phyloP scores from a whole-genome alignment of 2,797 vertebrate genomes.

The Bufotes viridis region DNA sequence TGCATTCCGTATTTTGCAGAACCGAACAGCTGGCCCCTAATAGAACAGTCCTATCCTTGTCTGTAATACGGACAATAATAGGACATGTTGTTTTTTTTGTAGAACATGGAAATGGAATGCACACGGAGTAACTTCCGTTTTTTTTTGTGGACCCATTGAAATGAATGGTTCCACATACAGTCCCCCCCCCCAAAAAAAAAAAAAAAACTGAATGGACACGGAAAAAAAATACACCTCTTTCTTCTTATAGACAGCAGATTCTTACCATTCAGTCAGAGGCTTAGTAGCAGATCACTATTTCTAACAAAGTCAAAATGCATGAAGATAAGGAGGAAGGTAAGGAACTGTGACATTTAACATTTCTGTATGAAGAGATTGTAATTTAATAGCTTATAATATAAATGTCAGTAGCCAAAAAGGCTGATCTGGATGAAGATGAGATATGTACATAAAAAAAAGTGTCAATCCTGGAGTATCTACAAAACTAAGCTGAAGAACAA shows the following conservation, averaged over 20 bases:
- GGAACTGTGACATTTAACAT: conserved; percentile 39
- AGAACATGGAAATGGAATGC: too few relatives aligned
- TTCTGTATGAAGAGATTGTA: conserved; percentile 13
- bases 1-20: too few relatives aligned
- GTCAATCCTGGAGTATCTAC: not conserved
- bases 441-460: not conserved
- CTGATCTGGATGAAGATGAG: conserved; percentile 20
- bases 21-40: too few relatives aligned
- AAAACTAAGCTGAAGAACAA: conserved; percentile 7
- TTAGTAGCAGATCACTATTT: not conserved
- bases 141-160: too few relatives aligned
- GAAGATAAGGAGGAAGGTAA: not conserved
- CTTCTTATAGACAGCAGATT: not conserved
- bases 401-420: not conserved
- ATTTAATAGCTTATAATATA: conserved; percentile 36
- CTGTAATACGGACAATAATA: too few relatives aligned
- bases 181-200: too few relatives aligned
- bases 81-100: too few relatives aligned
- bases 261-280: not conserved
- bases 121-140: not conserved
- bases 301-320: conserved; percentile 1
- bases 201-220: too few relatives aligned
- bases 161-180: too few relatives aligned
- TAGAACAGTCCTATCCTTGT: too few relatives aligned
- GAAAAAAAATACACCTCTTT: not conserved